These are phyloP conservation scores for Liolophura sinensis DNA, from an alignment of 1,140 invertebrate species.

Conservation along the genomic window DNA sequence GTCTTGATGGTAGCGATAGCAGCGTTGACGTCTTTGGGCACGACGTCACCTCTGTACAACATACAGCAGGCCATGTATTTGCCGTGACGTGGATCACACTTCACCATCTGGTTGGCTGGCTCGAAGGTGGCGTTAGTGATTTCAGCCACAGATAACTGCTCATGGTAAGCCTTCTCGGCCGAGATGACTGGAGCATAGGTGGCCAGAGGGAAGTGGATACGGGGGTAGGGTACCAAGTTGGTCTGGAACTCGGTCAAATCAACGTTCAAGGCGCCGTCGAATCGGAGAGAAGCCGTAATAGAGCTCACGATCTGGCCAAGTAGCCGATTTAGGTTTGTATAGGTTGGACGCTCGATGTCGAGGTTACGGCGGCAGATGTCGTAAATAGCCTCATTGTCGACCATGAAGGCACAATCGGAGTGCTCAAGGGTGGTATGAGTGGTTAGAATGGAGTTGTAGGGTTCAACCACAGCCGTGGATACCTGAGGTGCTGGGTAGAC, in stretches of 20 bases:
- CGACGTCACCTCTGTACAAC: conserved; percentile 39
- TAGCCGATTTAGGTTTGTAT: conserved; percentile 75
- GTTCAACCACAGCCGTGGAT: conserved; percentile 58
- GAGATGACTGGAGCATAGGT: conserved; percentile 46
- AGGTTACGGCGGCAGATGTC: conserved; percentile 82
- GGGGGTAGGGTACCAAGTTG: conserved; percentile 45
- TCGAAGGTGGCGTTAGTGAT: conserved; percentile 15
- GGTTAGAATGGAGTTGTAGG: conserved; percentile 57
- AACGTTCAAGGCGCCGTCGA: conserved; percentile 80
- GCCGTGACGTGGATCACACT: conserved; percentile 62
- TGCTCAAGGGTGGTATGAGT: conserved; percentile 59
- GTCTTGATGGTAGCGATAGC: conserved; percentile 82
- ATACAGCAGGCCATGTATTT: conserved; percentile 40
- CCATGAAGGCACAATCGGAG: conserved; percentile 59
- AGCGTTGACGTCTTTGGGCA: conserved; percentile 78
- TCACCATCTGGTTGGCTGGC: conserved; percentile 72
- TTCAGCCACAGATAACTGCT: conserved; percentile 77
- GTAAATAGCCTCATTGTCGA: conserved; percentile 85
- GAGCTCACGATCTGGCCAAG: conserved; percentile 71
- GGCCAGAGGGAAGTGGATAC: conserved; percentile 38
- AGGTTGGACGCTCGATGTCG: conserved; percentile 72
- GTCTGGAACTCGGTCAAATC: conserved; percentile 83
- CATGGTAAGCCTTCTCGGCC: conserved; percentile 39
- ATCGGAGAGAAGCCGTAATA: conserved; percentile 68
- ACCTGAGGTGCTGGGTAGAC: conserved; percentile 52